Evolutionary conservation across 1,140 invertebrate species (phyloP).

Genomic region (Aphelenchoides fujianensis): DNA sequence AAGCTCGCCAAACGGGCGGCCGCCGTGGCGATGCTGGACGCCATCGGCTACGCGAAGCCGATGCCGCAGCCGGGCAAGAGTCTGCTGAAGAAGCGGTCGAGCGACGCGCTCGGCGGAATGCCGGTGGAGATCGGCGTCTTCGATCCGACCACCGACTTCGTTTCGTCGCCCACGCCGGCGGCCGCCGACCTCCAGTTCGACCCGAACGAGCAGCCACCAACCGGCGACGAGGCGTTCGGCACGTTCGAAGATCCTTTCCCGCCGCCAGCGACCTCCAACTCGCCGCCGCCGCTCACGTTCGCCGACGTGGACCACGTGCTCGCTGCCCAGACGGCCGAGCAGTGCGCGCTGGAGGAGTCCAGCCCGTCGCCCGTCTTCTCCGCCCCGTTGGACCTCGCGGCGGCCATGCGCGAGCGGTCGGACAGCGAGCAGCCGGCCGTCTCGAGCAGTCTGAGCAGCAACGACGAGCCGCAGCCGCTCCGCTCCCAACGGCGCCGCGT

Average conservation of each 20-base stretch:
- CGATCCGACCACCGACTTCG: slow-evolving; percentile 29
- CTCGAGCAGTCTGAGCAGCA: neutral
- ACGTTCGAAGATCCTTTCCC: slow-evolving; percentile 1
- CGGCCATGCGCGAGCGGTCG: neutral
- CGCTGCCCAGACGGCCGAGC: no score
- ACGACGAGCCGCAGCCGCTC: slow-evolving; percentile 12
- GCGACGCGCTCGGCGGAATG: neutral
- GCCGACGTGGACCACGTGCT: neutral
- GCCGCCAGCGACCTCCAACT: neutral
- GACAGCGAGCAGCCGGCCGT: slow-evolving; percentile 9
- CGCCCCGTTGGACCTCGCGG: no score
- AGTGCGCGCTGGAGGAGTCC: no score
- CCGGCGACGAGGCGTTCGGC: neutral
- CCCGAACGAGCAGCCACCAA: neutral
- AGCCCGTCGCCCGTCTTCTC: neutral
- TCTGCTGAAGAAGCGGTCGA: slow-evolving; percentile 65
- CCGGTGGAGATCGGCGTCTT: slow-evolving; percentile 50
- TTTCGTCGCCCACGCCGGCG: neutral
- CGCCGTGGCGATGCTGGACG: slow-evolving; percentile 74
- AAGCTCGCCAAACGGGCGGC: slow-evolving; percentile 90
- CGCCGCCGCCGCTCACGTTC: neutral
- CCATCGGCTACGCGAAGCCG: slow-evolving; percentile 71
- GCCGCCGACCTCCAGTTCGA: neutral
- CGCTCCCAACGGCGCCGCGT: slow-evolving; percentile 49
- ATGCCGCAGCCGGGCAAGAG: slow-evolving; percentile 65